These are phyloP conservation scores for Lagria hirta DNA, from an alignment of 2,888 invertebrate species.

Conservation along the genomic window DNA sequence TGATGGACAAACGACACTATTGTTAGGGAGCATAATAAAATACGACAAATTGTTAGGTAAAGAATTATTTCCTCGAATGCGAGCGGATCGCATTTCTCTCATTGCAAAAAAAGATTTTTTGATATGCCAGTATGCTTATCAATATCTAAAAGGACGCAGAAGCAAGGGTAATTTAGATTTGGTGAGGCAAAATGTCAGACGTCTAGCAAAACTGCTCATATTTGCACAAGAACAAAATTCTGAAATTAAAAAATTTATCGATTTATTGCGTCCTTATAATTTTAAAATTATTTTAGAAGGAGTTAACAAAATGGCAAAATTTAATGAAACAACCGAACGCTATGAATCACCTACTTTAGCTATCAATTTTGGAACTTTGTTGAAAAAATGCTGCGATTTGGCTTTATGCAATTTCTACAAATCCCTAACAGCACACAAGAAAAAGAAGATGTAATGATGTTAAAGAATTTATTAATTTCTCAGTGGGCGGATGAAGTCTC, in stretches of 20 bases:
- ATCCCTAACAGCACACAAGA: constrained; percentile 20
- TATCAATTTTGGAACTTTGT: constrained; percentile 35
- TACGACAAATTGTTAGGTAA: no score
- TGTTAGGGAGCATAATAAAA: no score
- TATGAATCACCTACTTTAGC: constrained; percentile 36
- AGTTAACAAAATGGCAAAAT: constrained; percentile 30
- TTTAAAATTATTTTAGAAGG: constrained; percentile 28
- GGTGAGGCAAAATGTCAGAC: no score
- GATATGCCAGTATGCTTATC: no score
- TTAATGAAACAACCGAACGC: constrained; percentile 30
- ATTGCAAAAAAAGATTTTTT: no score
- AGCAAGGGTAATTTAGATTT: no score
- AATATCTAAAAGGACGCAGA: no score
- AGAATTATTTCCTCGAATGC: no score
- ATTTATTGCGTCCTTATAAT: constrained; percentile 27
- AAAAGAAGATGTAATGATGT: constrained; percentile 31
- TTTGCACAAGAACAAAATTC: no score
- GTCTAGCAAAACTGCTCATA: constrained; percentile 2
- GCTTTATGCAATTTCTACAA: constrained; percentile 31
- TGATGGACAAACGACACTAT: no score
- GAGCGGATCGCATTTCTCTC: no score
- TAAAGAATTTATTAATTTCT: constrained; percentile 33
- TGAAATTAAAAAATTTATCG: constrained; percentile 28
- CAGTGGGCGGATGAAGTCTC: constrained; percentile 37
- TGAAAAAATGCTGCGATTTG: constrained; percentile 37